Conservation (phyloP, 1,140 invertebrate genomes). For the Amyelois transitella region DNA sequence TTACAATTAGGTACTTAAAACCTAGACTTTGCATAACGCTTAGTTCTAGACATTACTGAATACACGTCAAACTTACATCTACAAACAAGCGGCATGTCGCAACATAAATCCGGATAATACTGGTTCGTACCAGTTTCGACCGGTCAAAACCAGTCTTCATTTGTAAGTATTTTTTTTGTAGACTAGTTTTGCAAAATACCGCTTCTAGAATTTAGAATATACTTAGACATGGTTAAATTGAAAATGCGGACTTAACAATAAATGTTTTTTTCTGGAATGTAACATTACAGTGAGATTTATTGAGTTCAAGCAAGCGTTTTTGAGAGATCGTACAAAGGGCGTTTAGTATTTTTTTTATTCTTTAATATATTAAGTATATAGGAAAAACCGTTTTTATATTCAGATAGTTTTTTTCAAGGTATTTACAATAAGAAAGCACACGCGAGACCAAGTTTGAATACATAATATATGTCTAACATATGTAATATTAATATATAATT, state of each 20-base stretch:
- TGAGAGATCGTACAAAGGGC: slow-evolving; percentile 43
- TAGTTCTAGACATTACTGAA: not conserved
- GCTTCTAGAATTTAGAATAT: not conserved
- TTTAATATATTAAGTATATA: not conserved
- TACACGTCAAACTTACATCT: not conserved
- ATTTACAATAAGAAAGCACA: slow-evolving; percentile 12
- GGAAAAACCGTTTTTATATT: too few species aligned
- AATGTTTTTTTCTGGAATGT: slow-evolving; percentile 64
- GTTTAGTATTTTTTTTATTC: not conserved
- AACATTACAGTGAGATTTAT: slow-evolving; percentile 62
- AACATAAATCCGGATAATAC: not conserved
- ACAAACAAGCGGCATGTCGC: not conserved
- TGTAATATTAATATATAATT: slow-evolving; percentile 21
- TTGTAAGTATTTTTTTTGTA: not conserved
- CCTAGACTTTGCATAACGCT: slow-evolving; percentile 2
- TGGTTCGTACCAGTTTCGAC: not conserved
- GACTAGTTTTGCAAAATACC: not conserved
- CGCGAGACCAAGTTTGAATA: slow-evolving; percentile 17
- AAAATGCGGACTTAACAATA: slow-evolving; percentile 42
- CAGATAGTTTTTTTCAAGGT: not conserved
- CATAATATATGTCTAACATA: slow-evolving; percentile 20
- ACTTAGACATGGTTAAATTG: not conserved
- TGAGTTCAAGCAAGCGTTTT: slow-evolving; percentile 42
- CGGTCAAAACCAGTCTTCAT: not conserved
- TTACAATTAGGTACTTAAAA: slow-evolving; percentile 40